Percentiles rank a stretch among this genome's conserved stretches.
Evolutionary conservation across 2,113 vertebrate species (phyloP).

Genomic region (Periophthalmodon schlosseri): DNA sequence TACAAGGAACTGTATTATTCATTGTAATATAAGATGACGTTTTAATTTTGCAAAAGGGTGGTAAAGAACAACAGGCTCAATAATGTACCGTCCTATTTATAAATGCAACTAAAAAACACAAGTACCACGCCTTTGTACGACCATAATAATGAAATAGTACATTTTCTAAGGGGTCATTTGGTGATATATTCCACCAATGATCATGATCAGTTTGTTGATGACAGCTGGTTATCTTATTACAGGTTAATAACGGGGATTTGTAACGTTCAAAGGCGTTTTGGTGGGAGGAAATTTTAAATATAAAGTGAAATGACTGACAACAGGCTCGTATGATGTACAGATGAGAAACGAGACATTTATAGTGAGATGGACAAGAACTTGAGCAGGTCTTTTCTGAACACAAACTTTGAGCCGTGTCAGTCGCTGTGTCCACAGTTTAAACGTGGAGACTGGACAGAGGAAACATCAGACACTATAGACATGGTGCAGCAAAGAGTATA

Average conservation of each 20-base stretch:
- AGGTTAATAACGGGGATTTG: not conserved
- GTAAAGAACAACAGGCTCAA: not conserved
- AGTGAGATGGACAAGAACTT: not conserved
- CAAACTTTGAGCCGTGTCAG: not conserved
- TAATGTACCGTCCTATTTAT: not conserved
- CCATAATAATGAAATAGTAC: not conserved
- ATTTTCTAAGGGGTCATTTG: not conserved
- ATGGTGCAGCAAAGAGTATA: not conserved
- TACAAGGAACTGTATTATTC: conserved; percentile 1
- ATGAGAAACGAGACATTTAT: not conserved
- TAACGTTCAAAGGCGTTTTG: not conserved
- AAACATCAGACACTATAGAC: not conserved
- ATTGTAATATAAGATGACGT: conserved; percentile 1
- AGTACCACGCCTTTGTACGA: not conserved
- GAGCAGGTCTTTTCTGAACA: not conserved
- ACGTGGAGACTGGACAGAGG: not conserved
- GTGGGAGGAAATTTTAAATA: not conserved
- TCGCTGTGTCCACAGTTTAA: not conserved
- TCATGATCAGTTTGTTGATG: not conserved
- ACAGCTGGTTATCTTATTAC: not conserved
- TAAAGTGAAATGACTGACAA: not conserved
- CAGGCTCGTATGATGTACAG: not conserved
- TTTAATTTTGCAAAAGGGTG: not conserved
- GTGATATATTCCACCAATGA: not conserved
- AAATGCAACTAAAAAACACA: conserved; percentile 4